Percentiles rank a stretch among this genome's conserved stretches.
Conservation (phyloP, 2,888 invertebrate genomes). For the Agrotis ipsilon region DNA sequence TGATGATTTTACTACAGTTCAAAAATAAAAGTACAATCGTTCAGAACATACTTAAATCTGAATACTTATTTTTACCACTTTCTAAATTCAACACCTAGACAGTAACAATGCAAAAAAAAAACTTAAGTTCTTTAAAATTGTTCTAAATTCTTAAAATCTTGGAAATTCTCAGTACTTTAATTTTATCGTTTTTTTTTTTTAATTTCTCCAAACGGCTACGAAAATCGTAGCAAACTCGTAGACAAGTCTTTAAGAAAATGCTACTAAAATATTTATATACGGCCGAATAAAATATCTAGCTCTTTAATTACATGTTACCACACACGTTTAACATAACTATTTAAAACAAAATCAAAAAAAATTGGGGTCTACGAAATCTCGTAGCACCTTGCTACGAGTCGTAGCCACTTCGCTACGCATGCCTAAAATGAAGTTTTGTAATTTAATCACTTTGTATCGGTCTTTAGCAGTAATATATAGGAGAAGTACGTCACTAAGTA, state of each 20-base stretch:
- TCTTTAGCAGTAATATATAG: constrained; percentile 4
- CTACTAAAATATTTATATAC: background rate
- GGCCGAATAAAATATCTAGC: no score
- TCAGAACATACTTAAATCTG: background rate
- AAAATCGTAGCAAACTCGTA: constrained; percentile 10
- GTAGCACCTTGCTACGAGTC: constrained; percentile 43
- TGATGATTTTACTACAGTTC: no score
- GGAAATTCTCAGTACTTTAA: no score
- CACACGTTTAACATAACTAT: no score
- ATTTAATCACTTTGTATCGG: background rate
- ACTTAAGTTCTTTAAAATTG: no score
- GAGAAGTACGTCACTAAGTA: constrained; percentile 53
- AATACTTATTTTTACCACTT: background rate
- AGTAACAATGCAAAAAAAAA: no score
- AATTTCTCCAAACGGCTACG: background rate
- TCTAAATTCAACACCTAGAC: background rate
- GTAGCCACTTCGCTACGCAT: constrained; percentile 5
- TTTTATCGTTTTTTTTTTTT: no score
- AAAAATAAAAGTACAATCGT: no score
- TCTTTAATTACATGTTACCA: background rate
- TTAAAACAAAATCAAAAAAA: no score
- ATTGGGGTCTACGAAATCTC: constrained; percentile 32
- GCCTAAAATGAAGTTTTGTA: background rate
- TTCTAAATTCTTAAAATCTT: no score
- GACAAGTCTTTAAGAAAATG: background rate